These are phyloP conservation scores for Hyla sarda DNA, from an alignment of 2,113 vertebrate species.

Conservation along the genomic window DNA sequence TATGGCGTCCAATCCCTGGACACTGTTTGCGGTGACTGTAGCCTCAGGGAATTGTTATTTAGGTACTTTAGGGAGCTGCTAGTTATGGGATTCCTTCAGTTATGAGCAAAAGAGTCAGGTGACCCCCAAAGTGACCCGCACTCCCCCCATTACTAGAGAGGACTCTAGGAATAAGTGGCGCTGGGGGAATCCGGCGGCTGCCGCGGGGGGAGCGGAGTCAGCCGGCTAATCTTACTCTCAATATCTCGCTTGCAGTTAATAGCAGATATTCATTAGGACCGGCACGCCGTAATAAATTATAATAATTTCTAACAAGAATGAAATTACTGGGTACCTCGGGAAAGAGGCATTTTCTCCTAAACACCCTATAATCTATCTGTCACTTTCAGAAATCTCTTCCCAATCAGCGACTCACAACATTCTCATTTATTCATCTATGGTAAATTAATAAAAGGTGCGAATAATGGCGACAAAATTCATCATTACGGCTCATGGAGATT, in stretches of 20 bases:
- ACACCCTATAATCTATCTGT: slow-evolving; percentile 99
- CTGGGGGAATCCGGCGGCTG: background rate
- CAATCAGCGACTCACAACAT: slow-evolving; percentile 97
- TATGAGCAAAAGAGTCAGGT: too few relatives aligned
- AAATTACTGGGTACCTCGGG: slow-evolving; percentile 97
- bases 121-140: too few relatives aligned
- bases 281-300: slow-evolving; percentile 98
- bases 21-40: too few relatives aligned
- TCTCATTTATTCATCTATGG: slow-evolving; percentile 98
- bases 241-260: slow-evolving; percentile 97
- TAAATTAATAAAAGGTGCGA: slow-evolving; percentile 97
- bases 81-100: too few relatives aligned
- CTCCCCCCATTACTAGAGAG: too few relatives aligned
- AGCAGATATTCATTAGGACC: slow-evolving; percentile 96
- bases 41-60: too few relatives aligned
- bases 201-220: too few relatives aligned
- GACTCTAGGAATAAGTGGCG: too few relatives aligned
- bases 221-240: slow-evolving; percentile 88
- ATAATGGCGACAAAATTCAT: slow-evolving; percentile 91
- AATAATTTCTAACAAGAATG: slow-evolving; percentile 98
- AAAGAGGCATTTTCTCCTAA: slow-evolving; percentile 87
- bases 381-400: slow-evolving; percentile 91
- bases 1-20: too few relatives aligned
- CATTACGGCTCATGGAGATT: slow-evolving; percentile 93
- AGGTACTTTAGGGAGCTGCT: too few relatives aligned